Conservation (phyloP, 2,113 vertebrate species). For the Myrmophylax atrothorax region DNA sequence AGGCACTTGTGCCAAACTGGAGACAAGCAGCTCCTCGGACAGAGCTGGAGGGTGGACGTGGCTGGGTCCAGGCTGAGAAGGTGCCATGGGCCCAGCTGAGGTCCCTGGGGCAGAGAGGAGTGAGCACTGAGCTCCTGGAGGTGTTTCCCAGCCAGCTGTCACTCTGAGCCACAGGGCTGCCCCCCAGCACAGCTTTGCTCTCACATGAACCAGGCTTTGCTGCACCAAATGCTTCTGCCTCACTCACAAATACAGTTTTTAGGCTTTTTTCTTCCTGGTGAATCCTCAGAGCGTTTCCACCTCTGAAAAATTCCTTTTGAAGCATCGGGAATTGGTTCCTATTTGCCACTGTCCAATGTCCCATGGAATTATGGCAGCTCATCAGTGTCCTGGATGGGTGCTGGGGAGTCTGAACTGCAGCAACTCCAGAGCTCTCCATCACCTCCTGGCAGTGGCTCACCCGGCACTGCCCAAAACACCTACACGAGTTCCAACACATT, state of each 20-base stretch:
- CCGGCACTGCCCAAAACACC: background rate
- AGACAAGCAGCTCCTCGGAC: background rate
- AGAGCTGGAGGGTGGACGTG: background rate
- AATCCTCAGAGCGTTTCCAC: background rate
- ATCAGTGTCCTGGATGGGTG: fast-evolving
- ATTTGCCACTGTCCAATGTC: background rate
- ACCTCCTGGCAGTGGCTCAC: background rate
- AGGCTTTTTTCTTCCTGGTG: background rate
- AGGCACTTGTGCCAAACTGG: background rate
- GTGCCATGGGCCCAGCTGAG: background rate
- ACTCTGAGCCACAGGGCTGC: background rate
- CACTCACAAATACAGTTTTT: background rate
- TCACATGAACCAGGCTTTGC: background rate
- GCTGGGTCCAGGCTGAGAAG: background rate
- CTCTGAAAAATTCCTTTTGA: background rate
- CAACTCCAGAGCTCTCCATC: background rate
- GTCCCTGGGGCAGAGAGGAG: background rate
- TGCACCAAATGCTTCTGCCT: background rate
- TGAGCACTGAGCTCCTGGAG: background rate
- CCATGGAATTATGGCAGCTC: fast-evolving
- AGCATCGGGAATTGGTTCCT: background rate
- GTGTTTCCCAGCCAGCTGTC: background rate
- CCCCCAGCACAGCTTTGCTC: background rate
- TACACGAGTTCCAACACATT: background rate
- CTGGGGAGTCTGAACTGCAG: background rate